These are phyloP conservation scores for Scomber colias DNA, from an alignment of 2,113 vertebrate genomes.

Conservation along the genomic window DNA sequence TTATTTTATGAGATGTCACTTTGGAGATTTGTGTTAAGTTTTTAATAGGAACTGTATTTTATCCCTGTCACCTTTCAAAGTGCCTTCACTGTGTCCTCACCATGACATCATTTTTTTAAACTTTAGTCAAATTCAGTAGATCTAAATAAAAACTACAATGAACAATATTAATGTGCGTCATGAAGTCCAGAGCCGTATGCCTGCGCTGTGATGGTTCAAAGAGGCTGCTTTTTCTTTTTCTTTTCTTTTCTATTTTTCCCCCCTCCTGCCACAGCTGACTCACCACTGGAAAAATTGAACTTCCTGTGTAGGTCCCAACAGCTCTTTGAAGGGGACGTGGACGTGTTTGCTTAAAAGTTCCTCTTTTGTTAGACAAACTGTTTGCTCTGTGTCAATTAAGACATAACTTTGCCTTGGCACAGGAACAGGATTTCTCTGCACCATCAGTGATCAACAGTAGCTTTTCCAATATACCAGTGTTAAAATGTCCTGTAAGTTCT, in stretches of 20 bases:
- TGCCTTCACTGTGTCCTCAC: background rate
- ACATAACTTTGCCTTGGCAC: background rate
- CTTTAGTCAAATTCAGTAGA: background rate
- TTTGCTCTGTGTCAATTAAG: constrained; percentile 1
- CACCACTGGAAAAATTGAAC: constrained; percentile 74
- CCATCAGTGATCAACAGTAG: background rate
- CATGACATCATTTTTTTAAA: background rate
- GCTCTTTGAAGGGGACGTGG: constrained; percentile 46
- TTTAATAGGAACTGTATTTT: no score
- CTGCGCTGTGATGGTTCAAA: constrained; percentile 34
- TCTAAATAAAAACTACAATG: constrained; percentile 2
- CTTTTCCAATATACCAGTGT: background rate
- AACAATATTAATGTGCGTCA: background rate
- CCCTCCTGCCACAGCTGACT: constrained; percentile 56
- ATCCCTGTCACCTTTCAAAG: background rate
- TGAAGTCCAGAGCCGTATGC: constrained; percentile 27
- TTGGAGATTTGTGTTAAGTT: background rate
- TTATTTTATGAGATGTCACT: no score
- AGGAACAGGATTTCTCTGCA: background rate
- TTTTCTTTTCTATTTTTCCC: constrained; percentile 1
- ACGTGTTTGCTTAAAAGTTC: constrained; percentile 30
- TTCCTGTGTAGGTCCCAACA: constrained; percentile 59
- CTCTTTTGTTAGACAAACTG: background rate
- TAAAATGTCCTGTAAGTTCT: background rate
- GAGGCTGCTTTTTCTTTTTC: constrained; percentile 20